Evolutionary conservation across 2,113 vertebrate genomes (phyloP).

Genomic region (Acanthochromis polyacanthus): DNA sequence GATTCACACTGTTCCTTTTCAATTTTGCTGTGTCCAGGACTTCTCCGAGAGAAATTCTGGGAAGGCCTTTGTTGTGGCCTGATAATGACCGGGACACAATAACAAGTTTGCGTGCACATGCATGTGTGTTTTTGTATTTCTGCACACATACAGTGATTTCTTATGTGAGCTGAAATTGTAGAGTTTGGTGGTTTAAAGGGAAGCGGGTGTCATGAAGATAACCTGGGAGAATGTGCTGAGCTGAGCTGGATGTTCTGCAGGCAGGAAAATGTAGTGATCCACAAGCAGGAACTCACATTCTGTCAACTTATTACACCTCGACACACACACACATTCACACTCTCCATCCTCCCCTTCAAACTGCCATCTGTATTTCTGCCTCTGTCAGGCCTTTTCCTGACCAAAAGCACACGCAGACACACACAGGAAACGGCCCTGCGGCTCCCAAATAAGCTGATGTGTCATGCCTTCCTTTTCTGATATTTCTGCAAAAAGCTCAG

Average conservation of each 20-base stretch:
- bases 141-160: conserved; percentile 37
- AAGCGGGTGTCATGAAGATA: conserved; percentile 78
- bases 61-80: conserved; percentile 29
- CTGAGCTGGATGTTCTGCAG: conserved; percentile 63
- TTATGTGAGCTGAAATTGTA: conserved; percentile 6
- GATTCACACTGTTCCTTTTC: conserved; percentile 7
- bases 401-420: conserved; percentile 61
- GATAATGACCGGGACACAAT: conserved; percentile 32
- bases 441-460: conserved; percentile 85
- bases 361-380: conserved; percentile 75
- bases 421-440: conserved; percentile 69
- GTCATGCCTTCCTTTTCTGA: conserved; percentile 87
- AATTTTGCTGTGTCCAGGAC: conserved; percentile 43
- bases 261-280: conserved; percentile 75
- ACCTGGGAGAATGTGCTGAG: conserved; percentile 80
- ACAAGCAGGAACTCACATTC: conserved; percentile 76
- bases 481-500: conserved; percentile 85
- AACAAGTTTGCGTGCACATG: conserved; percentile 11
- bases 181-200: conserved; percentile 55
- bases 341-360: conserved; percentile 10
- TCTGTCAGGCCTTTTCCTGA: conserved; percentile 75
- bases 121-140: conserved; percentile 26
- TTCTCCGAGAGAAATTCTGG: conserved; percentile 31
- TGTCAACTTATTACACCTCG: conserved; percentile 58
- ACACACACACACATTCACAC: conserved; percentile 21